A percentile compares a stretch with the other conserved stretches of the same genome.
Evolutionary conservation across 2,888 invertebrate species (phyloP).

Genomic region (Microchrysa polita): DNA sequence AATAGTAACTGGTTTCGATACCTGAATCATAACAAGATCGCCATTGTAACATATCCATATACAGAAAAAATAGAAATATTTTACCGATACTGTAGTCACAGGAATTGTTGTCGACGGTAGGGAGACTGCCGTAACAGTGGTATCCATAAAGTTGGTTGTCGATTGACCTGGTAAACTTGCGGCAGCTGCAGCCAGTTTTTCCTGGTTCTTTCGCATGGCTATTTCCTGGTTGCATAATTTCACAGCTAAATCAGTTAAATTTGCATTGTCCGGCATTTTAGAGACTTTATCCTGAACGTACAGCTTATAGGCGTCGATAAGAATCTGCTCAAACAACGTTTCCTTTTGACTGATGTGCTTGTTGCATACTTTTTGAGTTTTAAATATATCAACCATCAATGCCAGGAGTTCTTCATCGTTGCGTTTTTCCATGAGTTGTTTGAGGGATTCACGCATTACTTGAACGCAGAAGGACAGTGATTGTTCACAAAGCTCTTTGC

Average conservation of each 20-base stretch:
- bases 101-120: not conserved
- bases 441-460: conserved; percentile 73
- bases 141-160: not conserved
- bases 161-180: conserved; percentile 1
- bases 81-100: conserved; percentile 28
- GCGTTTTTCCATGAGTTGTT: conserved; percentile 66
- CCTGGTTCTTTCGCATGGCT: conserved; percentile 68
- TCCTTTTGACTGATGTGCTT: conserved; percentile 69
- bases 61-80: not conserved
- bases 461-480: conserved; percentile 79
- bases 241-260: conserved; percentile 73
- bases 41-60: not conserved
- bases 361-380: conserved; percentile 74
- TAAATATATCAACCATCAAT: conserved; percentile 70
- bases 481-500: conserved; percentile 81
- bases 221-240: conserved; percentile 76
- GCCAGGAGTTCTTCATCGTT: conserved; percentile 67
- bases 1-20: conserved; percentile 52
- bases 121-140: conserved; percentile 10
- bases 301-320: conserved; percentile 77
- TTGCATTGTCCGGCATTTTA: conserved; percentile 69
- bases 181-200: conserved; percentile 55
- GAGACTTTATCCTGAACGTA: conserved; percentile 69
- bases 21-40: conserved; percentile 48
- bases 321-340: conserved; percentile 70